Evolutionary conservation across 2,797 vertebrate genomes (phyloP), one percentile per base, ranked within the genome.

Genomic region (Tadarida brasiliensis): DNA sequence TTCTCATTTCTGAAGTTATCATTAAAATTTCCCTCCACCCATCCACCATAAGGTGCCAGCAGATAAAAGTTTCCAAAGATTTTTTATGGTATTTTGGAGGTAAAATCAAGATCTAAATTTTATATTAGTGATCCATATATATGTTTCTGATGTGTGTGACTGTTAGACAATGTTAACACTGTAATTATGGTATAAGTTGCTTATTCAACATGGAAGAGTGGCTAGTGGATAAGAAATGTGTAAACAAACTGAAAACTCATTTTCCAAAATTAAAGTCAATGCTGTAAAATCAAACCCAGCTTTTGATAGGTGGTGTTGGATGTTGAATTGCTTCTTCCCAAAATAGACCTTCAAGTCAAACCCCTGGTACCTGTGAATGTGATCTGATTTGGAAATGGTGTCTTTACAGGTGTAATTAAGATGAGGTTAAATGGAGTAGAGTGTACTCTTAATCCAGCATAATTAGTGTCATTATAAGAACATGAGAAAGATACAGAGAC

Each of bases 211-310:
- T 8, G 16, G 10, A 77, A 85, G 51, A 71, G 51, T 28, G 61
- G 61, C 14, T 44, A 76, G 30, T 2, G 49, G 83, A 11, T 56
- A 56, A 70, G 9, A 71, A 68, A 82, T 82, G 49, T 49, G 24
- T 65, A 73, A 80, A 35, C 39, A 80, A 59, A 44, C 49, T 30
- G 9, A 78, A 94, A 84, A 24, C 9, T 59, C 1, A 22, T 76
- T 87, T 77, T 93, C 35, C 20, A 24, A 87, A 96, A 77, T 81
- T 90, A 28, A 81, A 76, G 1, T 68, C 54, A 70, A 24, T 61
- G 10, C 7, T 92, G 26, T 54, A 54, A 78, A 68, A 54, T 85
- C 12, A 85, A 67, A 16, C 3, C 11, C 14, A 70, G 4, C 49
- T 73, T 74, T 84, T 56, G n/a, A 20, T n/a, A 57, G 15, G 35